Percentiles rank a stretch among this genome's conserved stretches.
Evolutionary conservation across 2,113 vertebrate genomes (phyloP).

Genomic region (Passer montanus): DNA sequence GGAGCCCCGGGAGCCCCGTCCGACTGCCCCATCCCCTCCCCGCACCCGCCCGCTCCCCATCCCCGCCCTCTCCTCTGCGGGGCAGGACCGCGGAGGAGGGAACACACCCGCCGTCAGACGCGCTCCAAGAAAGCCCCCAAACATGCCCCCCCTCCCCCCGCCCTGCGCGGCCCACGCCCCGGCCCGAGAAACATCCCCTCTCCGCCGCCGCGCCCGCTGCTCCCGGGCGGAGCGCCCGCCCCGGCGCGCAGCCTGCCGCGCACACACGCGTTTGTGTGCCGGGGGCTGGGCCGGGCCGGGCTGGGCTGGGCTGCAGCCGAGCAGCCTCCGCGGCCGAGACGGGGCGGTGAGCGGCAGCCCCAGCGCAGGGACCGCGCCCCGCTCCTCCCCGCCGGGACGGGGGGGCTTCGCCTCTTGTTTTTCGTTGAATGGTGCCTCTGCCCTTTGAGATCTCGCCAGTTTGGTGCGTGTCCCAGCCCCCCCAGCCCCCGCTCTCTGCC

Average conservation of each 20-base stretch:
- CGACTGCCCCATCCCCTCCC: background rate
- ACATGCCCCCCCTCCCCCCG: background rate
- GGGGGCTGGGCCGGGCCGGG: background rate
- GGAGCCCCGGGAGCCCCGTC: background rate
- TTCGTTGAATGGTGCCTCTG: background rate
- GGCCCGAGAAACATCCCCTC: background rate
- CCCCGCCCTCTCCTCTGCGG: conserved; percentile 15
- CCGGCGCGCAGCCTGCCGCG: background rate
- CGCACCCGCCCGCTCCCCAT: background rate
- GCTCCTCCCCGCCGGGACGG: background rate
- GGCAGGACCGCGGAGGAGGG: conserved; percentile 18
- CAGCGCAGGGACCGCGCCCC: background rate
- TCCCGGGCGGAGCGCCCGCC: background rate
- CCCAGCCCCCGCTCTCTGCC: background rate
- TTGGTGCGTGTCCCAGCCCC: background rate
- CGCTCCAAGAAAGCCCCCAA: background rate
- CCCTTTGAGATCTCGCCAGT: background rate
- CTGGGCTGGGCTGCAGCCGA: background rate
- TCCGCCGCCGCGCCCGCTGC: background rate
- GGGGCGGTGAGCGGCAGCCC: background rate
- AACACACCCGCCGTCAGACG: background rate
- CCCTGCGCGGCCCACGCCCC: background rate
- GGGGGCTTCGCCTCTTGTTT: background rate
- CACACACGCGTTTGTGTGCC: background rate
- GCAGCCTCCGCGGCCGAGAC: background rate